These are phyloP conservation scores for Sitobion miscanthi DNA, from an alignment of 1,140 invertebrate species.

Conservation along the genomic window DNA sequence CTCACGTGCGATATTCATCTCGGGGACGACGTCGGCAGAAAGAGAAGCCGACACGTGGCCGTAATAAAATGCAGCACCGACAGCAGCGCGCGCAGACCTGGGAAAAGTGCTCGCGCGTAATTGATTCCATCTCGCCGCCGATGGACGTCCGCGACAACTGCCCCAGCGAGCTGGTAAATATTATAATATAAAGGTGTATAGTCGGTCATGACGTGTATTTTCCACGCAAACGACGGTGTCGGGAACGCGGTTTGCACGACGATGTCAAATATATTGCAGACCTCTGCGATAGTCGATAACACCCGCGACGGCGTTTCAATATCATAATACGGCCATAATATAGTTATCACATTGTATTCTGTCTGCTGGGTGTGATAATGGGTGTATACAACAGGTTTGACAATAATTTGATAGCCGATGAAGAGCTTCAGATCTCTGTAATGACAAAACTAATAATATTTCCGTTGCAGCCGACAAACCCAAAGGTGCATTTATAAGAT, in stretches of 20 bases:
- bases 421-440: no score
- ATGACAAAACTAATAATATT: neutral
- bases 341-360: no score
- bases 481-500: no score
- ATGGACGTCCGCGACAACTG: neutral
- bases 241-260: neutral
- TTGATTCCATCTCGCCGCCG: neutral
- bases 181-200: neutral
- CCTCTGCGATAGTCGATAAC: no score
- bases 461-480: no score
- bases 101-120: neutral
- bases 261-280: neutral
- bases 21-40: neutral
- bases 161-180: neutral
- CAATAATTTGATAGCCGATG: no score
- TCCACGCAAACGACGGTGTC: neutral
- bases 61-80: neutral
- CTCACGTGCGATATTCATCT: slow-evolving; percentile 2
- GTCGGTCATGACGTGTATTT: neutral
- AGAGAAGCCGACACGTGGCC: neutral
- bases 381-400: no score
- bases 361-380: no score
- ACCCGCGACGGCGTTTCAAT: no score
- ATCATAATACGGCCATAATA: no score
- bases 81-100: neutral